A percentile compares a stretch with the other conserved stretches of the same genome.
phyloP scores from a whole-genome alignment of 2,797 vertebrate species.

The Scleropages formosus region DNA sequence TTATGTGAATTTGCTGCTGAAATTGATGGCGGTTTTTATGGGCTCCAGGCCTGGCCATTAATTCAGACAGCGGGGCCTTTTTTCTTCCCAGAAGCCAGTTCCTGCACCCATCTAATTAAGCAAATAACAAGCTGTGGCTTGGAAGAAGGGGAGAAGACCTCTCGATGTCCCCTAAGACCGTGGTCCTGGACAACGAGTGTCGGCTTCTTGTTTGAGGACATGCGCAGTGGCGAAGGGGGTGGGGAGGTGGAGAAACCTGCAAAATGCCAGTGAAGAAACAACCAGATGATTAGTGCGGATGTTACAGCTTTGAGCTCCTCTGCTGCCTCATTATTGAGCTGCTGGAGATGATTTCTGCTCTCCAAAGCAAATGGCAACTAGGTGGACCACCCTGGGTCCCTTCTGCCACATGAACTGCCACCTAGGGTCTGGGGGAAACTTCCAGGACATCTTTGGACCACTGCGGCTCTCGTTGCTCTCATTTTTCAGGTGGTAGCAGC shows the following conservation, averaged over 20 bases:
- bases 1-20: not conserved
- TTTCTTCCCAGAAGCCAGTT: not conserved
- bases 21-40: not conserved
- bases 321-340: not conserved
- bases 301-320: not conserved
- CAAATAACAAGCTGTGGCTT: not conserved
- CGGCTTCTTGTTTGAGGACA: not conserved
- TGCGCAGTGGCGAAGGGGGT: not conserved
- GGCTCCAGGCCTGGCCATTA: not conserved
- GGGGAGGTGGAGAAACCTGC: not conserved
- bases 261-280: no score
- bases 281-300: no score
- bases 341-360: no score
- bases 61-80: not conserved
- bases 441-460: no score
- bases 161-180: not conserved
- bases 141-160: not conserved
- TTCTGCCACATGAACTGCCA: not conserved
- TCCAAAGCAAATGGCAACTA: not conserved
- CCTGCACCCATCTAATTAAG: not conserved
- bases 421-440: no score
- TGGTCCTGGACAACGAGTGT: no score
- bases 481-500: no score
- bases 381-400: not conserved
- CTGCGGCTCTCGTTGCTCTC: no score